Evolutionary conservation across 2,113 vertebrate species (phyloP), one percentile per base, ranked within the genome.

Genomic region (Xiphophorus maculatus): DNA sequence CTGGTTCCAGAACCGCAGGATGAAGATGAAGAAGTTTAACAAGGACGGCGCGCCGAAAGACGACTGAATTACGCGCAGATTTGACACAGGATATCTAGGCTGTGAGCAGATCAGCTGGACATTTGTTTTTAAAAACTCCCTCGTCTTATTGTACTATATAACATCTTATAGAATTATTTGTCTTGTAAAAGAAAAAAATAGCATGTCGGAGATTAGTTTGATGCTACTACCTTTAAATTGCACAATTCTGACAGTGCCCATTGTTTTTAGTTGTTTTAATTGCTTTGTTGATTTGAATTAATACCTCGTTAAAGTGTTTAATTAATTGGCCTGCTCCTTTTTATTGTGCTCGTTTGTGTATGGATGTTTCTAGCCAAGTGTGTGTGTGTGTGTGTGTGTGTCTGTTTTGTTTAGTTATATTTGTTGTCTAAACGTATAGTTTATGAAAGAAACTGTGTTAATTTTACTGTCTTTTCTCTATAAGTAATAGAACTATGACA

Each of bases 21-120:
- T 98, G 97, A 98, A 98, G 96, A 98, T 98, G 97, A 98, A 98
- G 95, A 98, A 98, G 93, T 97, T 97, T 94, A 98, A 98, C 94
- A 98, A 98, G 91, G 97, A 98, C 27, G 89, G 90, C 81, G 92
- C 95, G 80, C 95, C 96, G 0, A 98, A 98, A 90, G 97, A 97
- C 1, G 96, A 97, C 75, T 96, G 93, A 97, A 69, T 84, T 17
- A 2, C 35, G 22, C 61, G 48, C 72, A 62, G 15, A 83, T 11
- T 11, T 28, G 8, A n/a, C 51, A 3, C 25, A n/a, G 25, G 51
- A 11, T 58, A 10, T 25, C 51, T 58, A n/a, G 51, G 51, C 22
- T 58, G 51, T 58, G 51, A 58, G 51, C 65, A 75, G 77, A 82
- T 83, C 76, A 82, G 81, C 84, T 89, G 90, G 88, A 90, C 85